phyloP scores from a whole-genome alignment of 2,113 vertebrate genomes.

The Thunnus thynnus region DNA sequence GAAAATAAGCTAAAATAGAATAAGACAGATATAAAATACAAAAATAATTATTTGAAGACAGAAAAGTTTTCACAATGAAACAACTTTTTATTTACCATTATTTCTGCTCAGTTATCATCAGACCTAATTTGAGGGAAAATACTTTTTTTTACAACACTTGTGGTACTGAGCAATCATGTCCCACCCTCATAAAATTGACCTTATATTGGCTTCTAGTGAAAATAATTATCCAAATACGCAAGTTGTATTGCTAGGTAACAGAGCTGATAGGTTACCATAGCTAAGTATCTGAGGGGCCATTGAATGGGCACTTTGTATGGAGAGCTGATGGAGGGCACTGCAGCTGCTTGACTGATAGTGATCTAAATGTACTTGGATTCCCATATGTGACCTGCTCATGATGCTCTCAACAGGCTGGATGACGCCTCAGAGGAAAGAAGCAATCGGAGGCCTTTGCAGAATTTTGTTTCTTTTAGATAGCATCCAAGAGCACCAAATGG shows the following conservation, averaged over 20 bases:
- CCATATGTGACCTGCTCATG: not conserved
- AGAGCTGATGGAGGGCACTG: constrained; percentile 34
- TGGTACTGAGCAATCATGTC: no score
- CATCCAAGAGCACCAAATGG: not conserved
- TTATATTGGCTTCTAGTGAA: not conserved
- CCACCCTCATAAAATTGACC: no score
- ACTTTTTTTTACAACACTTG: no score
- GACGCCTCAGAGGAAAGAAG: not conserved
- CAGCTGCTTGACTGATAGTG: constrained; percentile 25
- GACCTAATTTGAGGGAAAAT: no score
- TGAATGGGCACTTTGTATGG: not conserved
- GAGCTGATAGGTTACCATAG: not conserved
- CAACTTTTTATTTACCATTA: no score
- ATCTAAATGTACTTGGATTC: constrained; percentile 28
- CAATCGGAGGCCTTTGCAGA: not conserved
- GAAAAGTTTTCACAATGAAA: no score
- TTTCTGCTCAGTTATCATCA: no score
- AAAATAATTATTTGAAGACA: no score
- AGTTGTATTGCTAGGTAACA: constrained; percentile 30
- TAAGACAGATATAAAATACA: no score
- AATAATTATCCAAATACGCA: not conserved
- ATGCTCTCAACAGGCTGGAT: not conserved
- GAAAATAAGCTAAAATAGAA: no score
- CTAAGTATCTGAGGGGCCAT: constrained; percentile 11
- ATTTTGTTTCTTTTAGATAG: not conserved